Base-by-base conservation (phyloP, 1,140 invertebrate species). In the Aphidius gifuensis region DNA sequence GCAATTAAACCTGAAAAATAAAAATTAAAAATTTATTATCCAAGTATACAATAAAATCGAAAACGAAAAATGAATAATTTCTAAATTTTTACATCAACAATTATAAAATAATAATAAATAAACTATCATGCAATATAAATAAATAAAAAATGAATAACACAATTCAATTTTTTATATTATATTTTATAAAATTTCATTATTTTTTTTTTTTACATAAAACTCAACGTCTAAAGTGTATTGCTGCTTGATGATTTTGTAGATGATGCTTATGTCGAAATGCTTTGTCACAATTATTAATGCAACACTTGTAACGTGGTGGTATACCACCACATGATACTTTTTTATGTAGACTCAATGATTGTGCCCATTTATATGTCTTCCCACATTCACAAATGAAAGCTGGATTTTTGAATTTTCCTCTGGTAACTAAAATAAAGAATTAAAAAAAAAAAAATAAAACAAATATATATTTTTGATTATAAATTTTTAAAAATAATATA, bases 241-340 rank as follows among this genome's bases (percentile, higher is more conserved):
- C 23, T 23, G 23, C 23, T 23, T 23, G 23, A 23, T 76, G 66
- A 6, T 57, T 64, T 21, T 46, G 38, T 6, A 68, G 51, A 66
- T 81, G 80, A 46, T 75, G 76, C 57, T 82, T 83, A 56, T 66
- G 63, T 44, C 66, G 64, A 58, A 68, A 68, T 64, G 55, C 64
- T 57, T 60, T 57, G 42, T 54, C 64, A 62, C 84, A 85, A 62
- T 80, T 72, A 46, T 71, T 71, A 69, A 85, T 85, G 65, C 80
- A 71, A 62, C 84, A 83, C 39, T 81, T 85, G 65, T 80, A 72
- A 62, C 84, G 83, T 40, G 81, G 79, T 4, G 84, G 84, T 67
- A 80, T 76, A 57, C 80, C 81, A 32, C 83, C 83, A 65, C 85
- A 86, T 69, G 85, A 83, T 67, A 78, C 82, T 40, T 79, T 72